Base-by-base conservation (phyloP, 2,797 vertebrate species). In the Oreochromis mossambicus region DNA sequence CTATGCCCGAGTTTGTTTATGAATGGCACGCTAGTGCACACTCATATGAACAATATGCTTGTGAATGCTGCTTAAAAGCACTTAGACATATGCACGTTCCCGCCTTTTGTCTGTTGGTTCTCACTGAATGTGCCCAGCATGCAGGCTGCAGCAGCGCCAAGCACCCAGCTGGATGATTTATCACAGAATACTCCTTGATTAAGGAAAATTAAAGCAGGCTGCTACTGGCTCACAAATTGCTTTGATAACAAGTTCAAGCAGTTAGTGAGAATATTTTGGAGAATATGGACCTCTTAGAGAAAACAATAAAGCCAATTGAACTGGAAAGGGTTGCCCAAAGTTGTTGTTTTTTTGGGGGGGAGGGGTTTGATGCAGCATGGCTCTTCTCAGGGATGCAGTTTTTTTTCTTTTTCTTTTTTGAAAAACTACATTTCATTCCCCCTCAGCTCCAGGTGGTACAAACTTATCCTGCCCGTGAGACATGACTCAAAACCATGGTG, bases 171-270 rank as follows among this genome's bases (percentile, higher is more conserved):
- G 90, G 94, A 92, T 94, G 91, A 95, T 96, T 95, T 94, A 96
- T 95, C 91, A 92, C 90, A 92, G 91, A 96, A 95, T 95, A 94
- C 91, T 91, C 85, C 89, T 93, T 94, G 94, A 96, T 96, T 95
- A 95, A 94, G 86, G 92, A 87, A 94, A 96, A 96, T 96, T 92
- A 95, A 95, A 96, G 94, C 91, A 81, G 94, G 86, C 92, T 77
- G 93, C 90, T 95, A 83, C 93, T 94, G 91, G 93, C 88, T 93
- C 15, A 24, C 92, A 95, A 96, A 96, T 96, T 95, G 92, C 95
- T 94, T 92, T 93, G 95, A 96, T 95, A 96, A 94, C 90, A 94
- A 95, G 93, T 95, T 96, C 92, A 96, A 96, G 93, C 94, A 93
- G 89, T 92, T 94, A 92, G 88, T 83, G 77, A 91, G 86, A 84